Conservation (phyloP, 92 coral and sea anemone species). For the Phenganax subtilis region DNA sequence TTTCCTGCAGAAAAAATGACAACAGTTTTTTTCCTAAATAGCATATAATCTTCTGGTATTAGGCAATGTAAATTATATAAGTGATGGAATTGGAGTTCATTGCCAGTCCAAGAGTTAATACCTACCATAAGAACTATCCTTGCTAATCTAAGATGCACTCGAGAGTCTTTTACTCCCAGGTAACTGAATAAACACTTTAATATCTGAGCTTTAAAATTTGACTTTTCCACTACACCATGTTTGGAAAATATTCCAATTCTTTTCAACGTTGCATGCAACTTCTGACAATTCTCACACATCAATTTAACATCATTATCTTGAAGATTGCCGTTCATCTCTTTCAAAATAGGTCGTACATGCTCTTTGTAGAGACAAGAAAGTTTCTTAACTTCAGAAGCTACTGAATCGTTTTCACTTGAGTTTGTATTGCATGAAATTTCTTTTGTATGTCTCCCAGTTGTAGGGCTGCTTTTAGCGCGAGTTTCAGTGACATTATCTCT, state of each 20-base stretch:
- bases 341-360: conserved; percentile 74
- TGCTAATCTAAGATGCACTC: conserved; percentile 76
- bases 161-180: conserved; percentile 79
- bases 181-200: conserved; percentile 84
- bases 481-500: conserved; percentile 20
- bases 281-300: conserved; percentile 82
- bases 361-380: conserved; percentile 67
- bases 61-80: too few species aligned
- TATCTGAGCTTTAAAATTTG: conserved; percentile 81
- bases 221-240: conserved; percentile 69
- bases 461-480: conserved; percentile 40
- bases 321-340: conserved; percentile 75
- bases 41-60: too few species aligned
- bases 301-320: conserved; percentile 52
- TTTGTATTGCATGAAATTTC: conserved; percentile 67
- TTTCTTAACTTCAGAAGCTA: conserved; percentile 57
- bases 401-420: conserved; percentile 24
- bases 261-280: conserved; percentile 62
- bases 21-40: too few species aligned
- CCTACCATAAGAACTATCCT: conserved; percentile 82
- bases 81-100: background rate
- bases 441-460: conserved; percentile 47
- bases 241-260: conserved; percentile 70
- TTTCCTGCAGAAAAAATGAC: background rate
- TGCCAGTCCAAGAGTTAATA: background rate